Base-by-base conservation (phyloP, 92 coral and sea anemone species). In the Virgularia gustaviana region DNA sequence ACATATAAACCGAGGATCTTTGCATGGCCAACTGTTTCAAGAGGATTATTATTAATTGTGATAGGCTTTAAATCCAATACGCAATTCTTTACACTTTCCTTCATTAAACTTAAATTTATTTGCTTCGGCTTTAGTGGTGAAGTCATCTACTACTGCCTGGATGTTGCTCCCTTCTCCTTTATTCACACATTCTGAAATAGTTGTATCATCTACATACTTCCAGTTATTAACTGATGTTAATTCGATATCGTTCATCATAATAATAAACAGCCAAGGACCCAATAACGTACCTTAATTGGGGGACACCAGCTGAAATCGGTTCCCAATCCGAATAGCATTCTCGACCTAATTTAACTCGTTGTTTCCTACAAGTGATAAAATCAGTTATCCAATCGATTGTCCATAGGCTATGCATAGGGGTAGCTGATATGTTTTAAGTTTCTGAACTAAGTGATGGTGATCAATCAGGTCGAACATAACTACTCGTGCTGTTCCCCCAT, bases 251-350 rank as follows among this genome's bases (percentile, higher is more conserved):
- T 18, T 55, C 31, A 55, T 55, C 62, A 55, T 55, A 24, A n/a
- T 55, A 12, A 24, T 31, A 15, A 57, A 57, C 35, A 57, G 65
- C 65, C 65, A 57, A 30, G 38, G 65, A 10, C 65, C 36, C 1
- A 30, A 16, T 57, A n/a, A n/a, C n/a, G n/a, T n/a, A n/a, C n/a
- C n/a, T n/a, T n/a, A n/a, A n/a, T n/a, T n/a, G n/a, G n/a, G n/a
- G n/a, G n/a, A n/a, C n/a, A n/a, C n/a, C n/a, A n/a, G n/a, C n/a
- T n/a, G n/a, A n/a, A n/a, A n/a, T n/a, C n/a, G n/a, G n/a, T n/a
- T n/a, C n/a, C n/a, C n/a, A n/a, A n/a, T n/a, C 65, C 4, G 65
- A 57, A 13, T 25, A 57, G 19, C 65, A 57, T 30, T 57, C 65
- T 13, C 35, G 65, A 42, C 35, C n/a, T 57, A 57, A 13, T 57